Conservation (phyloP, 2,797 vertebrate species). For the Pseudomugil gertrudae region DNA sequence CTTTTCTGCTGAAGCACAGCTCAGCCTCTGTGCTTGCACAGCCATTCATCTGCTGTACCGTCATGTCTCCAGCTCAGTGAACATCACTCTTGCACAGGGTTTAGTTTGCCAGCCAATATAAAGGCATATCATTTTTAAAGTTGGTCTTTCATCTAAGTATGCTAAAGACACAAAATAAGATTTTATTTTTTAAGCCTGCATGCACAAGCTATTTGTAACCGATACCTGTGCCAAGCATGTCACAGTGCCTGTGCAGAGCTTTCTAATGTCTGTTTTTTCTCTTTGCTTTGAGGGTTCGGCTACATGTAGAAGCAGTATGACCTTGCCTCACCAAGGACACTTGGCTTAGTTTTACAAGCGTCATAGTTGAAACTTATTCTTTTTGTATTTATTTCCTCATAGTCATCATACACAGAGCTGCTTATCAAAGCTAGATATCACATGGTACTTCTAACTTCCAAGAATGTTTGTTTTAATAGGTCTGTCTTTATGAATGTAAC, state of each 20-base stretch:
- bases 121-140: slow-evolving; percentile 13
- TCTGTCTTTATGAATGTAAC: slow-evolving; percentile 1
- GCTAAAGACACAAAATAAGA: not conserved
- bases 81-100: slow-evolving; percentile 43
- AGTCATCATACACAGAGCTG: not conserved
- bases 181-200: no score
- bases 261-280: slow-evolving; percentile 39
- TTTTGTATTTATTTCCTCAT: not conserved
- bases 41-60: slow-evolving; percentile 52
- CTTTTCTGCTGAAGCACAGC: slow-evolving; percentile 60
- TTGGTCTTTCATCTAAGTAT: slow-evolving; percentile 7
- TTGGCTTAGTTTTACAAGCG: slow-evolving; percentile 8
- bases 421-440: not conserved
- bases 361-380: not conserved
- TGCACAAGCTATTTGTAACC: not conserved
- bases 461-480: not conserved
- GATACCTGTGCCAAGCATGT: slow-evolving; percentile 10
- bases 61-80: slow-evolving; percentile 53
- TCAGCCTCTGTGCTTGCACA: slow-evolving; percentile 40
- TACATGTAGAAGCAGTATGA: slow-evolving; percentile 16
- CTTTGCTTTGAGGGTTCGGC: slow-evolving; percentile 57
- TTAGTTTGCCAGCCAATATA: slow-evolving; percentile 27
- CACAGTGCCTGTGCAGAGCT: slow-evolving; percentile 25
- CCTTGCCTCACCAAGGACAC: not conserved
- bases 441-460: not conserved